Evolutionary conservation across 1,140 invertebrate genomes (phyloP).

Genomic region (Artemia franciscana): DNA sequence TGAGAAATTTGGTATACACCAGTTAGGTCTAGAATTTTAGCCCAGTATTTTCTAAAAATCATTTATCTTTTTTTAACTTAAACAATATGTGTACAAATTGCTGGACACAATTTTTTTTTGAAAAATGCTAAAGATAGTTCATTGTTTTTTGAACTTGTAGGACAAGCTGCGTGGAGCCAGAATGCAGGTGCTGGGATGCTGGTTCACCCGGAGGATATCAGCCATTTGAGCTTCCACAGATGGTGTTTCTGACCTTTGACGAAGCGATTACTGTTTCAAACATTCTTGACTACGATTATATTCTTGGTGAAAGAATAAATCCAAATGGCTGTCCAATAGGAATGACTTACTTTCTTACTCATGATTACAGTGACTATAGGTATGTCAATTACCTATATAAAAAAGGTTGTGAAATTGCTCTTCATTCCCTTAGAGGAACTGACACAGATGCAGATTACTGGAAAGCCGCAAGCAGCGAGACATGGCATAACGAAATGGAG

Average conservation of each 20-base stretch:
- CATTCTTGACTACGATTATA: constrained; percentile 10
- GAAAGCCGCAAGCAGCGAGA: background rate
- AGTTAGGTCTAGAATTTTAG: no score
- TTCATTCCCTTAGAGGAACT: constrained; percentile 21
- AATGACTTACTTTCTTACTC: constrained; percentile 26
- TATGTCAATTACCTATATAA: constrained; percentile 21
- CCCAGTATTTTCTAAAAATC: no score
- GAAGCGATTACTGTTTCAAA: constrained; percentile 16
- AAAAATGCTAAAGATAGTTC: no score
- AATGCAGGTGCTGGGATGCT: background rate
- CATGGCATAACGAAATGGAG: constrained; percentile 3
- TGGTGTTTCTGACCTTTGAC: constrained; percentile 22
- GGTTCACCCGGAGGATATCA: background rate
- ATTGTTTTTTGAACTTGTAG: no score
- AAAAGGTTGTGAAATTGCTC: constrained; percentile 23
- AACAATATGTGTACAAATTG: no score
- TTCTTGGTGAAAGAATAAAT: constrained; percentile 11
- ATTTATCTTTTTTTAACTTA: no score
- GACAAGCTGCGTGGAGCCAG: background rate
- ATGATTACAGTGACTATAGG: constrained; percentile 26
- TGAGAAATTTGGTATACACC: no score
- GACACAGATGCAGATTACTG: background rate
- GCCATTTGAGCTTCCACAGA: constrained; percentile 10
- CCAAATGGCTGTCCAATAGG: constrained; percentile 13
- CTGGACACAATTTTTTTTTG: no score